Evolutionary conservation across 92 coral and sea anemone genomes (phyloP), one percentile per base, ranked within the genome.

Genomic region (Porites divaricata): DNA sequence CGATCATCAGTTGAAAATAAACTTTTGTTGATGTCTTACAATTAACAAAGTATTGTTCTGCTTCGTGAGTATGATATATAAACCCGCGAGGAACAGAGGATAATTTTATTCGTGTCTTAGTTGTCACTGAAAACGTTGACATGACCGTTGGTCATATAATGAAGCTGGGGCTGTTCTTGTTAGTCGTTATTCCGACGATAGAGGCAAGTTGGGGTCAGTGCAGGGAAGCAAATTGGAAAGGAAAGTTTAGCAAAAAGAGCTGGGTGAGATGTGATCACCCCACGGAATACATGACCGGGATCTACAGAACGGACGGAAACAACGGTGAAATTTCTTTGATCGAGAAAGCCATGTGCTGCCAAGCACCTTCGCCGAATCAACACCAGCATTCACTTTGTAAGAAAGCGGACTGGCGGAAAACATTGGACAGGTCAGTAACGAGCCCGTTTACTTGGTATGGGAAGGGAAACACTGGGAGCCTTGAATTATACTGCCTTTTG

Each of bases 291-390:
- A 57, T 91, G 59, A 87, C 69, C 10, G 94, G 91, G 6, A 61
- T 91, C 41, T 83, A 70, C 21, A 79, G 94, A 69, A 61, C 41
- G 9, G 72, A 62, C 72, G 48, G 45, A 19, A 5, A 76, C 9
- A 63, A 48, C 51, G 91, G 80, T 17, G 56, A 25, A 16, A 84
- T 91, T 22, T 2, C 19, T 48, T 78, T 67, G 11, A 77, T 91
- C 52, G 91, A 88, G 41, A 71, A 83, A 76, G 94, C 84, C 22
- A 78, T 67, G 17, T 91, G 91, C 59, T 91, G 94, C 61, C 70
- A 70, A 19, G 89, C 91, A 25, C 81, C 94, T 22, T n/a, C 50
- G n/a, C 91, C 91, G 1, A 83, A 73, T 69, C 51, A 61, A 50
- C 66, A 84, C 61, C 87, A 73, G 22, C 72, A 86, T 61, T 81